phyloP scores from a whole-genome alignment of 2,888 invertebrate species.

The Acanthoscelides obtectus region DNA sequence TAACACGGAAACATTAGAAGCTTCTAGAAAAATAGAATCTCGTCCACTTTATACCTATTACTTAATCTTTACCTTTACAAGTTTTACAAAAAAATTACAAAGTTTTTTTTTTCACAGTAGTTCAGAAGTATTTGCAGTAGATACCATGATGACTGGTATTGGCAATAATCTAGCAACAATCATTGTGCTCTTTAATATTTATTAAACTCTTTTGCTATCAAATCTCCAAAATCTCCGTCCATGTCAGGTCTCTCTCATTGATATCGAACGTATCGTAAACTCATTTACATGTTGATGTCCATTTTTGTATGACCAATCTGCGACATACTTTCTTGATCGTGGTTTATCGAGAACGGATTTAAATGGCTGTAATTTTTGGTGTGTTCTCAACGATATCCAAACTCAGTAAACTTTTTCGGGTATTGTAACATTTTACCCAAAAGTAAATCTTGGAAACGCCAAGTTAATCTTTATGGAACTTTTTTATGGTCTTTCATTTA shows the following conservation, averaged over 20 bases:
- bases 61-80: too few relatives aligned
- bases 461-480: background rate
- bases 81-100: too few relatives aligned
- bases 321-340: background rate
- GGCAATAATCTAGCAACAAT: too few relatives aligned
- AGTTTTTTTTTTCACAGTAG: too few relatives aligned
- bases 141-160: too few relatives aligned
- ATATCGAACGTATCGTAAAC: background rate
- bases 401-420: background rate
- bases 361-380: background rate
- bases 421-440: background rate
- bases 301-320: background rate
- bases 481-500: background rate
- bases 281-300: background rate
- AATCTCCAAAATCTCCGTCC: background rate
- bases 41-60: too few relatives aligned
- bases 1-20: too few relatives aligned
- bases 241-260: background rate
- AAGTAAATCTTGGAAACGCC: background rate
- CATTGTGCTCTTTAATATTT: too few relatives aligned
- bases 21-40: too few relatives aligned
- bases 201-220: too few relatives aligned
- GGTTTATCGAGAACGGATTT: background rate
- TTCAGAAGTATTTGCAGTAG: too few relatives aligned
- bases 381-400: background rate